Conservation (phyloP, 2,888 invertebrate species). For the Yponomeuta malinellus region DNA sequence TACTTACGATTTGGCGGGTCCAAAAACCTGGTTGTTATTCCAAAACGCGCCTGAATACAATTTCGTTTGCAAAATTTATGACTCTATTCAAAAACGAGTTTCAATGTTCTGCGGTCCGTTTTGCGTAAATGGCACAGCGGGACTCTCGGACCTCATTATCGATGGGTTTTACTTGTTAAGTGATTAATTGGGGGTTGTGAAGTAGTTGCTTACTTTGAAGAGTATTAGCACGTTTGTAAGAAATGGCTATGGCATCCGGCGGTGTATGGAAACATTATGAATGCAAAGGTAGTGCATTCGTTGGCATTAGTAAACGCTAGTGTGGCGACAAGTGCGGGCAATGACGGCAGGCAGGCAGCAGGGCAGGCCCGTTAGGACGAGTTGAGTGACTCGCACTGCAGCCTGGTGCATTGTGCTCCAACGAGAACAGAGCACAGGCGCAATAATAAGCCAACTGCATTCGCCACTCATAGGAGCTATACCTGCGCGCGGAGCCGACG, state of each 20-base stretch:
- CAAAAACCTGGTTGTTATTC: constrained; percentile 3
- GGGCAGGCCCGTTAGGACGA: constrained; percentile 72
- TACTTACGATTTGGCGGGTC: background rate
- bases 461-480: constrained; percentile 29
- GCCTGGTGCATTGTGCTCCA: constrained; percentile 75
- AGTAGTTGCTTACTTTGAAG: constrained; percentile 4
- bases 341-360: constrained; percentile 61
- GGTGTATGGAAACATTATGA: constrained; percentile 40
- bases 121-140: constrained; percentile 44
- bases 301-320: constrained; percentile 59
- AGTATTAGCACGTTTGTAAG: background rate
- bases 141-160: constrained; percentile 45
- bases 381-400: constrained; percentile 69
- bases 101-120: constrained; percentile 35
- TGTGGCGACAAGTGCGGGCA: constrained; percentile 52
- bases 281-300: constrained; percentile 42
- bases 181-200: constrained; percentile 16
- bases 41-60: constrained; percentile 14
- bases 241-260: background rate
- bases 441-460: constrained; percentile 50
- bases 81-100: constrained; percentile 27
- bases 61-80: constrained; percentile 23
- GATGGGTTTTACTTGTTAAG: constrained; percentile 15
- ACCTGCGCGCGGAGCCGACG: constrained; percentile 33
- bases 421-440: constrained; percentile 66